Evolutionary conservation across 1,140 invertebrate genomes (phyloP), one percentile per base, ranked within the genome.

Genomic region (Drosophila chauvacae): DNA sequence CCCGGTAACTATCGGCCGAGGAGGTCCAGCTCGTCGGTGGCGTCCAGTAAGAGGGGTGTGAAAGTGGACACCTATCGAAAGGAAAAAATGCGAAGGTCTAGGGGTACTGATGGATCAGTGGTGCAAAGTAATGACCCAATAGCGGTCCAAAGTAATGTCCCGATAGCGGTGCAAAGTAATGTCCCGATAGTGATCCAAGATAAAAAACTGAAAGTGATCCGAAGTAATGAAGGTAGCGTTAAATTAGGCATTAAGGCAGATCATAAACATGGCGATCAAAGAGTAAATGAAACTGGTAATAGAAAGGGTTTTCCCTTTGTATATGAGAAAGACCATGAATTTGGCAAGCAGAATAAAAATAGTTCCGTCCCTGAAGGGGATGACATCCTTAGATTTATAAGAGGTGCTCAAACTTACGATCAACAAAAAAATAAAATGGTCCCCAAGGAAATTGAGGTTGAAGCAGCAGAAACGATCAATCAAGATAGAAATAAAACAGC

Each of bases 241-340:
- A 33, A 4, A 4, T 10, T 11, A 4, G 10, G 9, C 30, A 33
- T 2, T 10, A 13, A 37, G 1, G 35, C 35, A 37, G 35, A 37
- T 14, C 37, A 16, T 14, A 1, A 39, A 39, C 37, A 7, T 7
- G 14, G 14, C 6, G 37, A 39, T 7, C 5, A 16, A 39, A 39
- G 3, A 41, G 16, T 3, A 41, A n/a, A 3, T n/a, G 7, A n/a
- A 3, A 3, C 39, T 41, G 7, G 7, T 7, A n/a, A 41, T 3
- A n/a, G 0, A n/a, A n/a, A 0, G 7, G 1, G 7, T 41, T 16
- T 3, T 9, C 0, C 7, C 39, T 9, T n/a, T n/a, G 5, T 6
- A 39, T 16, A 7, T 16, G 6, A n/a, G 9, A 41, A 9, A 9
- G 7, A 41, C 6, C 0, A 7, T 7, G 37, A 16, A 7, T 16